Conservation (phyloP, 2,888 invertebrate species). For the Steinernema scapterisci region DNA sequence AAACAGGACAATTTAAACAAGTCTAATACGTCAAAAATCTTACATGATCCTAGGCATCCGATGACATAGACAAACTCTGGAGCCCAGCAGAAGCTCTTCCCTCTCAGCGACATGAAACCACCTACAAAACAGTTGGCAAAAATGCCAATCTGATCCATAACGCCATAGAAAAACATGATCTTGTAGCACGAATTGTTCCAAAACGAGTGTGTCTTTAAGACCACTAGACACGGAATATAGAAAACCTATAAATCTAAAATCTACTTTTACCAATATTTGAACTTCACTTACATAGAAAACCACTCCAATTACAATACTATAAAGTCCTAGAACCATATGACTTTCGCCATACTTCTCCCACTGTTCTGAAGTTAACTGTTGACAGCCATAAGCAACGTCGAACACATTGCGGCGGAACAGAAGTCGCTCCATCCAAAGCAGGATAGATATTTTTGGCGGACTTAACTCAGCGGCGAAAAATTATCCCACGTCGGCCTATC, state of each 20-base stretch:
- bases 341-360: background rate
- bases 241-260: too few species aligned
- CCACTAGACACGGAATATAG: background rate
- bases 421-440: background rate
- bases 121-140: slow-evolving; percentile 1
- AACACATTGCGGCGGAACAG: background rate
- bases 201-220: slow-evolving; percentile 1
- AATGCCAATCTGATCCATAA: background rate
- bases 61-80: background rate
- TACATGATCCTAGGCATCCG: slow-evolving; percentile 9
- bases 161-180: slow-evolving; percentile 14
- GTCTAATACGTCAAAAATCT: background rate
- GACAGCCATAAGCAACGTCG: background rate
- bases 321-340: background rate
- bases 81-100: background rate
- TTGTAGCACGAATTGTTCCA: slow-evolving; percentile 22
- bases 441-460: too few species aligned
- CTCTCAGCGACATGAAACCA: background rate
- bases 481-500: too few species aligned
- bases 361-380: background rate
- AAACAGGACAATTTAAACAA: background rate
- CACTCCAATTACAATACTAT: background rate
- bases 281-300: background rate
- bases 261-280: too few species aligned
- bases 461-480: too few species aligned